phyloP scores from a whole-genome alignment of 1,140 invertebrate species.

The Leptonema lineaticorne region DNA sequence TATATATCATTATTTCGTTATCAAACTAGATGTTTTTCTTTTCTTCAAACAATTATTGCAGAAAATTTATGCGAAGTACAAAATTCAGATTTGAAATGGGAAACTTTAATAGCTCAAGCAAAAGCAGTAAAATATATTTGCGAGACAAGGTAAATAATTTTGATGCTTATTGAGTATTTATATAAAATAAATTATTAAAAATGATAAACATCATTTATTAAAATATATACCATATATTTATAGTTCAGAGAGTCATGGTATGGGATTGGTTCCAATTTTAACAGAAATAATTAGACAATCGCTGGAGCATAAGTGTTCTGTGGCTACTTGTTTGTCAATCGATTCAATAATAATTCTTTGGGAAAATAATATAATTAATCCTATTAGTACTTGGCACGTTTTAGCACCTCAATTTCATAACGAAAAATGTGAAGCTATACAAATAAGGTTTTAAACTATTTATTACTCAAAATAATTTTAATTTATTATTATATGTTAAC shows the following conservation, averaged over 20 bases:
- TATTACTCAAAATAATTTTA: background rate
- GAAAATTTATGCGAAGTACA: background rate
- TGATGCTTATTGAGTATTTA: background rate
- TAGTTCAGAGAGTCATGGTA: background rate
- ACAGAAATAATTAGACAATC: constrained; percentile 7
- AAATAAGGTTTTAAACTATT: constrained; percentile 8
- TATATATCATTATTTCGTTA: constrained; percentile 1
- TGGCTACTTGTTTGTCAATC: constrained; percentile 5
- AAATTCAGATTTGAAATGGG: constrained; percentile 2
- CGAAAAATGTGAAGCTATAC: constrained; percentile 1
- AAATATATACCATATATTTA: background rate
- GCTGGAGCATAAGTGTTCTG: background rate
- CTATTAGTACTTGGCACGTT: constrained; percentile 15
- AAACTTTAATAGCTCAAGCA: constrained; percentile 10
- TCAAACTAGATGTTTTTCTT: constrained; percentile 15
- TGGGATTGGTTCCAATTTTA: background rate
- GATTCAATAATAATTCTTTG: background rate
- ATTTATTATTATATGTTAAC: background rate
- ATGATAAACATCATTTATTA: background rate
- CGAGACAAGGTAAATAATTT: background rate
- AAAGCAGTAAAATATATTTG: constrained; percentile 22
- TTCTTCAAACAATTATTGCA: constrained; percentile 6
- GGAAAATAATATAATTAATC: constrained; percentile 9
- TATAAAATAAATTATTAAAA: background rate
- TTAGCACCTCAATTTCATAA: constrained; percentile 8